Evolutionary conservation across 2,797 vertebrate species (phyloP).

Genomic region (Onychomys arenicola): DNA sequence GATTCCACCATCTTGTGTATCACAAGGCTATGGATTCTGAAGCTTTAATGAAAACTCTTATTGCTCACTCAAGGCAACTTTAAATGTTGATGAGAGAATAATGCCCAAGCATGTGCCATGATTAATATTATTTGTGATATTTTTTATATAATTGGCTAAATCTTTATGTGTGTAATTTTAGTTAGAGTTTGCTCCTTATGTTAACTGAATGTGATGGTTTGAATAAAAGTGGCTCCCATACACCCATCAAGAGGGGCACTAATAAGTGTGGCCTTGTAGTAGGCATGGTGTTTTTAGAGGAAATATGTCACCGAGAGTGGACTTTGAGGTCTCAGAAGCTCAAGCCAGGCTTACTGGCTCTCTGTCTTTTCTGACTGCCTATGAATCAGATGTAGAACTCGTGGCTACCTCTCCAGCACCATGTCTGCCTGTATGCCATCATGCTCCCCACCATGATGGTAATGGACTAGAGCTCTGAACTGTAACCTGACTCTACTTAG

Average conservation of each 20-base stretch:
- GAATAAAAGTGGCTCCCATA: not conserved
- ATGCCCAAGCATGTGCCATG: not conserved
- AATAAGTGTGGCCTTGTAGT: not conserved
- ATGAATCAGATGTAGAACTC: not conserved
- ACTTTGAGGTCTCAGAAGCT: not conserved
- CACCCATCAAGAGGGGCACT: not conserved
- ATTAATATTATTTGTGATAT: not conserved
- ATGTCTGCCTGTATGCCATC: not conserved
- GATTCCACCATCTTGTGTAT: not conserved
- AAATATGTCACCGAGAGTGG: not conserved
- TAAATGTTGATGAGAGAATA: not conserved
- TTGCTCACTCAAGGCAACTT: not conserved
- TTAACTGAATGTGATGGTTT: not conserved
- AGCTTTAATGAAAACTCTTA: not conserved
- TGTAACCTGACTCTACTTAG: not conserved
- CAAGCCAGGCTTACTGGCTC: not conserved
- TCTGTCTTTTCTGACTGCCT: not conserved
- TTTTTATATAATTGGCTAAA: not conserved
- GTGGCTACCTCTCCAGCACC: not conserved
- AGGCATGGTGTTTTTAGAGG: not conserved
- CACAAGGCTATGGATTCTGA: not conserved
- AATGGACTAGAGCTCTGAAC: not conserved
- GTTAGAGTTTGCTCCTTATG: not conserved
- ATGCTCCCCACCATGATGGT: not conserved
- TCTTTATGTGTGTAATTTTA: not conserved